A percentile compares a stretch with the other conserved stretches of the same genome.
Evolutionary conservation across 1,140 invertebrate species (phyloP).

Genomic region (Drosophila aff.): DNA sequence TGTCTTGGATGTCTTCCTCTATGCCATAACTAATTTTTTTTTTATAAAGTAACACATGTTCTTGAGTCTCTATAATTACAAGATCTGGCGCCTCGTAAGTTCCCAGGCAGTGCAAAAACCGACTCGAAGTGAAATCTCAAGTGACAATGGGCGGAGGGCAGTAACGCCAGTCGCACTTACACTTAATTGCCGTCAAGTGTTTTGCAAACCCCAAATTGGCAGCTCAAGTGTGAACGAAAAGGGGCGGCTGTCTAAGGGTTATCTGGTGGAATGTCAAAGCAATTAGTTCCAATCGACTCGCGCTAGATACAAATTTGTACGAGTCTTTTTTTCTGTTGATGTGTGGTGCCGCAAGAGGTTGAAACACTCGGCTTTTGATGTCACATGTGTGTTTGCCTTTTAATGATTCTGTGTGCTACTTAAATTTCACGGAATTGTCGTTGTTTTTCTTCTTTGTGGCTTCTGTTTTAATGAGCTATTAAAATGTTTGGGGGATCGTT

Average conservation of each 20-base stretch:
- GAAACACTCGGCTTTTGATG: constrained; percentile 48
- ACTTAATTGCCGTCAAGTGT: constrained; percentile 46
- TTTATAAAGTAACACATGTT: constrained; percentile 2
- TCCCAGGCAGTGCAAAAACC: constrained; percentile 39
- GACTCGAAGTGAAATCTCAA: constrained; percentile 10
- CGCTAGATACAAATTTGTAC: constrained; percentile 42
- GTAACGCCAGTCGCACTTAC: constrained; percentile 9
- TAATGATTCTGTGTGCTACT: constrained; percentile 67
- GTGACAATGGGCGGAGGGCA: constrained; percentile 10
- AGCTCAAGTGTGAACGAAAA: constrained; percentile 14
- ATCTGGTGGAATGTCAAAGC: constrained; percentile 58
- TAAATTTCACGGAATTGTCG: constrained; percentile 54
- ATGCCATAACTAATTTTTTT: no score
- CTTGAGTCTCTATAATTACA: constrained; percentile 3
- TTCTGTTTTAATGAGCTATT: constrained; percentile 69
- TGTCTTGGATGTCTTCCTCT: not conserved
- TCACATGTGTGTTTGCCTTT: constrained; percentile 64
- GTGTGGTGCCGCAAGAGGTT: constrained; percentile 21
- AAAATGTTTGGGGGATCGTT: constrained; percentile 50
- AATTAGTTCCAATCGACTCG: constrained; percentile 70
- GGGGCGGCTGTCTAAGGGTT: constrained; percentile 5
- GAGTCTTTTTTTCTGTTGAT: not conserved
- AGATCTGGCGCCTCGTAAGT: constrained; percentile 44
- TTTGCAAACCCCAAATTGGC: constrained; percentile 42
- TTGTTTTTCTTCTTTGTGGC: constrained; percentile 5